phyloP scores from a whole-genome alignment of 2,113 vertebrate species.

The Malurus melanocephalus region DNA sequence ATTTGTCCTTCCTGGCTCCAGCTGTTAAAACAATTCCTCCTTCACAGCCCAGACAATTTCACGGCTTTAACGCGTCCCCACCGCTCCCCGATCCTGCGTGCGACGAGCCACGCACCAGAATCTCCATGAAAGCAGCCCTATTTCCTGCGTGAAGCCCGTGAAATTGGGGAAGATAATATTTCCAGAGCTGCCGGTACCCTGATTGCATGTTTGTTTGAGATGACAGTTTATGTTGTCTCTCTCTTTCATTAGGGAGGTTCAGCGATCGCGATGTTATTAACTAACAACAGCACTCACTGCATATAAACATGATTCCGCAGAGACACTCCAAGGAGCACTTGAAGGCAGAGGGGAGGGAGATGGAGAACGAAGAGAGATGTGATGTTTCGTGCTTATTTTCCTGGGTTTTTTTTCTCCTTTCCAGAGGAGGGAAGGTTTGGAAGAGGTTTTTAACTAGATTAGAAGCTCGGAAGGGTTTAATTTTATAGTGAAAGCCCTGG shows the following conservation, averaged over 20 bases:
- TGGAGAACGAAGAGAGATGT: neutral
- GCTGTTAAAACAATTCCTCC: slow-evolving; percentile 75
- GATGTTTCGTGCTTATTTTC: neutral
- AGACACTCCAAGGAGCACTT: slow-evolving; percentile 69
- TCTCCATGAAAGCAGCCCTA: slow-evolving; percentile 53
- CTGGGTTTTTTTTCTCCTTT: neutral
- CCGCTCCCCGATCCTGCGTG: neutral
- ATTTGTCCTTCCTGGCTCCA: slow-evolving; percentile 73
- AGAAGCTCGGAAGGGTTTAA: neutral
- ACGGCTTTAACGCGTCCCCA: slow-evolving; percentile 57
- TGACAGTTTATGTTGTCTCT: slow-evolving; percentile 75
- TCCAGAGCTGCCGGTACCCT: slow-evolving; percentile 61
- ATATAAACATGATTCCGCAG: slow-evolving; percentile 72
- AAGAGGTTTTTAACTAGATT: slow-evolving; percentile 8
- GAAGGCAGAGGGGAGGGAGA: slow-evolving; percentile 63
- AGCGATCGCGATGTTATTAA: slow-evolving; percentile 74
- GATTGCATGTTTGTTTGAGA: slow-evolving; percentile 78
- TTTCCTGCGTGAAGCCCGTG: slow-evolving; percentile 62
- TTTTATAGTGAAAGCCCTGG: neutral
- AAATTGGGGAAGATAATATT: slow-evolving; percentile 73
- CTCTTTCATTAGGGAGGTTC: slow-evolving; percentile 76
- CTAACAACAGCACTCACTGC: slow-evolving; percentile 70
- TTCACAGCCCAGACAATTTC: slow-evolving; percentile 66
- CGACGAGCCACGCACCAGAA: slow-evolving; percentile 14
- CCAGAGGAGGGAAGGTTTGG: neutral